phyloP scores from a whole-genome alignment of 2,888 invertebrate genomes.

The Eilema sororculum region DNA sequence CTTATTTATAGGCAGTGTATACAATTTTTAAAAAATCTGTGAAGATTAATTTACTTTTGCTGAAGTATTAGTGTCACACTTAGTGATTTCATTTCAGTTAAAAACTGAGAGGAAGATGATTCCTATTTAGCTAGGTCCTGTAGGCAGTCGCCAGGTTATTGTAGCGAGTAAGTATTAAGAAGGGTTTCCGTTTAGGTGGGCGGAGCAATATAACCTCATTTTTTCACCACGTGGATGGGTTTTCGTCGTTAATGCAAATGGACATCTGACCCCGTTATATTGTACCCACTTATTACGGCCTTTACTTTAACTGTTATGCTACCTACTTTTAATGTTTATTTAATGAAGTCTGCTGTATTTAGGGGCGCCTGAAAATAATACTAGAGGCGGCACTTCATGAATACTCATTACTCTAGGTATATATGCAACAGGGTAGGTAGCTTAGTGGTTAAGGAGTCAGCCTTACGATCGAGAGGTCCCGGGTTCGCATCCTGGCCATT shows the following conservation, averaged over 20 bases:
- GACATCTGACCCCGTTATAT: slow-evolving; percentile 1
- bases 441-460: too few species aligned
- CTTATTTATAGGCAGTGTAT: not conserved
- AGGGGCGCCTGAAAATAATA: not conserved
- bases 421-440: not conserved
- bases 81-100: not conserved
- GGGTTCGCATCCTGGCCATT: too few species aligned
- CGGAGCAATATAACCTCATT: slow-evolving; percentile 1
- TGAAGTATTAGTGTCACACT: not conserved
- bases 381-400: not conserved
- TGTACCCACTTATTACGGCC: not conserved
- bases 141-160: not conserved
- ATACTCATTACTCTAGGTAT: not conserved
- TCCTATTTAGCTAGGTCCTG: not conserved
- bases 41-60: not conserved
- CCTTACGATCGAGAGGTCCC: too few species aligned
- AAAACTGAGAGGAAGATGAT: not conserved
- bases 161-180: too few species aligned
- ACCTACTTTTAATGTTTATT: not conserved
- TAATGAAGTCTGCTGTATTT: slow-evolving; percentile 1
- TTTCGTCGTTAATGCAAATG: slow-evolving; percentile 2
- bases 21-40: not conserved
- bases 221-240: not conserved
- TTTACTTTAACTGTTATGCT: not conserved
- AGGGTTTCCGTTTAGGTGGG: not conserved